These are phyloP conservation scores for Parapsyche elsis DNA, from an alignment of 1,140 invertebrate species.

Conservation along the genomic window DNA sequence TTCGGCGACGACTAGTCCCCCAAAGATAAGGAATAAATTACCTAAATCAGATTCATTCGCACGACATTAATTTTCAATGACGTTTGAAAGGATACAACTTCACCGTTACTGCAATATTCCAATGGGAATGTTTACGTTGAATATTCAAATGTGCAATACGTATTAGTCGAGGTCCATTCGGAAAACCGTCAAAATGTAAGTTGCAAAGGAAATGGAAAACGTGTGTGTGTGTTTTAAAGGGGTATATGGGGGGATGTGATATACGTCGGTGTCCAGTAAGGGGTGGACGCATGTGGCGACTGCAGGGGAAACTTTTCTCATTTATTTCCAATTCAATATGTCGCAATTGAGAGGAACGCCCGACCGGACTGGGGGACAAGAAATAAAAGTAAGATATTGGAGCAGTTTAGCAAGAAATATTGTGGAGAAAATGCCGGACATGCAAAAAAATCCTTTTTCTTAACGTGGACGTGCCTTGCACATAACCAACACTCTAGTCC, in stretches of 20 bases:
- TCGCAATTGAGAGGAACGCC: conserved; percentile 50
- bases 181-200: neutral
- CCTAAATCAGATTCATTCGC: neutral
- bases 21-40: neutral
- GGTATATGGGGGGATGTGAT: neutral
- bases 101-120: too few relatives aligned
- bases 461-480: neutral
- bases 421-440: neutral
- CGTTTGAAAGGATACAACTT: too few relatives aligned
- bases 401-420: conserved; percentile 33
- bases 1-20: neutral
- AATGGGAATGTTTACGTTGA: too few relatives aligned
- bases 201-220: conserved; percentile 5
- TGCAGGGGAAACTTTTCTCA: conserved; percentile 52
- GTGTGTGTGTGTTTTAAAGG: neutral
- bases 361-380: conserved; percentile 34
- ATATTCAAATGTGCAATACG: neutral
- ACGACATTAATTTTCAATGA: conserved; percentile 17
- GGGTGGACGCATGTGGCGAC: conserved; percentile 46
- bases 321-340: conserved; percentile 56
- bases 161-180: neutral
- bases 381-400: conserved; percentile 56
- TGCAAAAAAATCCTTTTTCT: conserved; percentile 4
- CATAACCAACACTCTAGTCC: neutral
- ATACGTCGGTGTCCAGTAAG: conserved; percentile 7